These are phyloP conservation scores for Tapera naevia DNA, from an alignment of 2,797 vertebrate genomes.

Conservation along the genomic window DNA sequence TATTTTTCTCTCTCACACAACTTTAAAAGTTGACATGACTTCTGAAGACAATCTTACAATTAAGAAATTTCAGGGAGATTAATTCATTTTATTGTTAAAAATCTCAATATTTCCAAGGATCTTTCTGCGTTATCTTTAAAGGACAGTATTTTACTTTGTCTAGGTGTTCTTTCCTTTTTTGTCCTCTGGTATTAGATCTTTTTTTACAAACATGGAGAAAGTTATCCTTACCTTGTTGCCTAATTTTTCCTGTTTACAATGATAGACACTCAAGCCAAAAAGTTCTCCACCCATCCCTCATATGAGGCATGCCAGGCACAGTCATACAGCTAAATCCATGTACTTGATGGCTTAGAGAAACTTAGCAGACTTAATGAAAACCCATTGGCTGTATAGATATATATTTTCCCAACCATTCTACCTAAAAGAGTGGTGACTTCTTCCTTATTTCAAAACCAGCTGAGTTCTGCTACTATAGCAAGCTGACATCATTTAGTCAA, in stretches of 20 bases:
- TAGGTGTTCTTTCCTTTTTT: not conserved
- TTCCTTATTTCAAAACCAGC: not conserved
- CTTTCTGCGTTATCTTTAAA: not conserved
- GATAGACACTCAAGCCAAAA: not conserved
- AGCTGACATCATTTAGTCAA: not conserved
- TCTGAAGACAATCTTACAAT: not conserved
- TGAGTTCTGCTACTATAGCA: not conserved
- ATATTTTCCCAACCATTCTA: not conserved
- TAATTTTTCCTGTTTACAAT: not conserved
- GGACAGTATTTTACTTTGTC: not conserved
- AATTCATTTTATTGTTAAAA: not conserved
- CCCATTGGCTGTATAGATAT: not conserved
- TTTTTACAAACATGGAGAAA: not conserved
- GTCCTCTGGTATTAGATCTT: rapidly evolving
- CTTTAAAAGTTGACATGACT: not conserved
- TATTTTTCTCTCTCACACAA: not conserved
- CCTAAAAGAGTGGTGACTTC: not conserved
- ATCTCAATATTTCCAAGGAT: not conserved
- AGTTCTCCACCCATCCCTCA: rapidly evolving
- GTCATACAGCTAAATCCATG: not conserved
- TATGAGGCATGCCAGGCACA: not conserved
- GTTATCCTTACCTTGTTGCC: not conserved
- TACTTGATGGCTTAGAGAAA: not conserved
- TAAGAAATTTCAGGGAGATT: not conserved
- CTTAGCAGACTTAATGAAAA: not conserved